Percentiles rank a stretch among this genome's conserved stretches.
phyloP scores from a whole-genome alignment of 2,888 invertebrate species.

The Rhabditophanes sp. region DNA sequence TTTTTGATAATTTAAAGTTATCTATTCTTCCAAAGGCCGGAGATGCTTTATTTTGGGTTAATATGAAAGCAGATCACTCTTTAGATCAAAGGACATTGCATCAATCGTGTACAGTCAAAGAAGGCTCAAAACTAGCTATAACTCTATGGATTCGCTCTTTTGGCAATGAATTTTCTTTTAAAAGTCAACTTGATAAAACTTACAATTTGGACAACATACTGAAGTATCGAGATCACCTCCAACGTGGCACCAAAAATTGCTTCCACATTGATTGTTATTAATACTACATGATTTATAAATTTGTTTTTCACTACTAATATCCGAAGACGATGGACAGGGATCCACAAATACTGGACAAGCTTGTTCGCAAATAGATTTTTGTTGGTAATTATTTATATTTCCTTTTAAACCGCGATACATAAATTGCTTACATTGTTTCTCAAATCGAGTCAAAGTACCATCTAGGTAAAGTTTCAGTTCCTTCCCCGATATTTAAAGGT shows the following conservation, averaged over 20 bases:
- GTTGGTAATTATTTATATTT: conserved; percentile 14
- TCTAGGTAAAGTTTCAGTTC: conserved; percentile 14
- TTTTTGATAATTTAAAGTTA: conserved; percentile 21
- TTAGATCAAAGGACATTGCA: conserved; percentile 16
- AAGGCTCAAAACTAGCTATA: conserved; percentile 18
- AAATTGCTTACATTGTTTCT: conserved; percentile 26
- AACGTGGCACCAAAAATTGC: conserved; percentile 36
- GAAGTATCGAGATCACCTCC: conserved; percentile 30
- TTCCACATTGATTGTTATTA: conserved; percentile 19
- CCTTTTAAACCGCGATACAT: conserved; percentile 29
- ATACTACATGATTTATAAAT: too few relatives aligned
- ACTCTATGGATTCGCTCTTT: conserved; percentile 15
- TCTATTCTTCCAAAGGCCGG: conserved; percentile 23
- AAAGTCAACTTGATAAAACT: conserved; percentile 8
- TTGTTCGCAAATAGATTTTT: conserved; percentile 14
- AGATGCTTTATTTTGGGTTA: conserved; percentile 23
- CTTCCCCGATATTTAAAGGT: conserved; percentile 21
- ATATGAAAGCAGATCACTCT: conserved; percentile 16
- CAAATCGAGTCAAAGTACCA: conserved; percentile 29
- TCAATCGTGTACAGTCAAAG: conserved; percentile 27
- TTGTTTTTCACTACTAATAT: not conserved
- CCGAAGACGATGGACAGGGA: conserved; percentile 21
- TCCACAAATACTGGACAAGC: conserved; percentile 30
- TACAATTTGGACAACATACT: conserved; percentile 38
- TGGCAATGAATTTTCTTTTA: conserved; percentile 10